These are phyloP conservation scores for Mythimna lalbum DNA, from an alignment of 2,888 invertebrate genomes.

Conservation along the genomic window DNA sequence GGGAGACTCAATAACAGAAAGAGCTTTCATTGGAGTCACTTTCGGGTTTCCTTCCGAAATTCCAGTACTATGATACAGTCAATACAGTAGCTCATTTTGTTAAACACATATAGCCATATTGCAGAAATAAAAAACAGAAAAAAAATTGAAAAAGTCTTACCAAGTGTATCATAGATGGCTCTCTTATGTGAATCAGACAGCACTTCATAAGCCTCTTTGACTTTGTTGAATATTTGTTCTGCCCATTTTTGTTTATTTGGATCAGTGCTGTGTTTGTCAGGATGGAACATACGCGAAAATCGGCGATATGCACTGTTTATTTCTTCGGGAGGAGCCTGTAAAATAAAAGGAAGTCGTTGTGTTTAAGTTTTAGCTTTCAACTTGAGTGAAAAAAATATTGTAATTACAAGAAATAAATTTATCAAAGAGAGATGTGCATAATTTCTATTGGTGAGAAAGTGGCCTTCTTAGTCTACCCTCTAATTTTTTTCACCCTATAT, in stretches of 20 bases:
- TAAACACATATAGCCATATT: no score
- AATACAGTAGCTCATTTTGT: no score
- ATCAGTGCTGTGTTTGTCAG: constrained; percentile 97
- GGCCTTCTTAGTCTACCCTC: background rate
- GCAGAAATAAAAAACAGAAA: no score
- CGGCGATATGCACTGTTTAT: constrained; percentile 98
- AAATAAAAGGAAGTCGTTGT: constrained; percentile 45
- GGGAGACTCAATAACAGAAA: no score
- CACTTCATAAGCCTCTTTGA: constrained; percentile 98
- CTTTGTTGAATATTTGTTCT: constrained; percentile 97
- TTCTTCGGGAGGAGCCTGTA: constrained; percentile 97
- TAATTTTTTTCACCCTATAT: background rate
- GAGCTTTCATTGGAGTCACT: no score
- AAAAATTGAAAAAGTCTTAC: constrained; percentile 63
- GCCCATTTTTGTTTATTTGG: constrained; percentile 96
- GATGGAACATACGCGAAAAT: constrained; percentile 98
- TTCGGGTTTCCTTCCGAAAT: no score
- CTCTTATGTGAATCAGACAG: constrained; percentile 97
- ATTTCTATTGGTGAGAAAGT: background rate
- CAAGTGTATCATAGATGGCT: constrained; percentile 97
- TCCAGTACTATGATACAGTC: no score
- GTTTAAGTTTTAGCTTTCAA: background rate
- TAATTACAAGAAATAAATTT: background rate
- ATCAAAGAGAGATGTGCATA: background rate
- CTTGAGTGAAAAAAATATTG: background rate